Conservation (phyloP, 2,113 vertebrate genomes). For the Orthonyx spaldingii region DNA sequence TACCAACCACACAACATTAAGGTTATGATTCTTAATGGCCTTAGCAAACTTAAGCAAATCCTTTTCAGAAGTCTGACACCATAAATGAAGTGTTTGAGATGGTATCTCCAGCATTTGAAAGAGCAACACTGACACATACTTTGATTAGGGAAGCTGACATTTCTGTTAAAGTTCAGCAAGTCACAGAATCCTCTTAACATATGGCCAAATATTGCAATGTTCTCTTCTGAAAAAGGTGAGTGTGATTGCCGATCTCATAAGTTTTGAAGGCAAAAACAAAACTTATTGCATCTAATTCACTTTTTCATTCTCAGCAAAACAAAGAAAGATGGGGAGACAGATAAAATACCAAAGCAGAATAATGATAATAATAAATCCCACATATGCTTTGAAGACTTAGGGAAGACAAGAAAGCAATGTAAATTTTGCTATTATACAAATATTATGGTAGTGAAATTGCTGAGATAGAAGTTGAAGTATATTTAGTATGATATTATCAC, state of each 20-base stretch:
- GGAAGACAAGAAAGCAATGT: constrained; percentile 18
- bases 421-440: constrained; percentile 46
- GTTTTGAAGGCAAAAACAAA: background rate
- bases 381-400: background rate
- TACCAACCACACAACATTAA: background rate
- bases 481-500: constrained; percentile 17
- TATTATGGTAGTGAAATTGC: constrained; percentile 23
- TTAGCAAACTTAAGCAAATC: constrained; percentile 40
- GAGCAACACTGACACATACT: constrained; percentile 43
- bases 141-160: constrained; percentile 61
- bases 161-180: constrained; percentile 67
- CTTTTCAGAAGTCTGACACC: constrained; percentile 28
- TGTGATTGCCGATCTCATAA: constrained; percentile 18
- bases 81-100: constrained; percentile 58
- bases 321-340: constrained; percentile 9
- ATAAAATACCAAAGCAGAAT: constrained; percentile 31
- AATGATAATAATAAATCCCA: constrained; percentile 12
- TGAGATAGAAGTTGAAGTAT: constrained; percentile 27
- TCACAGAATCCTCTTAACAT: constrained; percentile 61
- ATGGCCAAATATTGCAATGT: constrained; percentile 53
- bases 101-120: constrained; percentile 53
- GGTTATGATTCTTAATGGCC: constrained; percentile 18
- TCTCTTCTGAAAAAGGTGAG: constrained; percentile 43
- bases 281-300: background rate
- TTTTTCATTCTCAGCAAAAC: constrained; percentile 28